phyloP scores from a whole-genome alignment of 1,140 invertebrate species.

The Philaenus spumarius region DNA sequence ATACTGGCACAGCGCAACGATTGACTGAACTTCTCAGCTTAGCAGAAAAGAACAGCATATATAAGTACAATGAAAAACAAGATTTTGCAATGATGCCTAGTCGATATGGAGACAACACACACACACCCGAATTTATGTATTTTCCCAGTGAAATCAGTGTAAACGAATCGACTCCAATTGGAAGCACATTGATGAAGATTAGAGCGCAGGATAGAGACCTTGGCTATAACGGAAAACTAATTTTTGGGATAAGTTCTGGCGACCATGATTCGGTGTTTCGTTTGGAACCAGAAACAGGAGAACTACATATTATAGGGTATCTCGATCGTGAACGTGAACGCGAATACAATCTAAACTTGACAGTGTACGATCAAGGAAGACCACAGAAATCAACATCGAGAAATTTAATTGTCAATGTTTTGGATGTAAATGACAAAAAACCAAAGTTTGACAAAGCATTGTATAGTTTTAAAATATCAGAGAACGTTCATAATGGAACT shows the following conservation, averaged over 20 bases:
- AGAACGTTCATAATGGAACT: constrained; percentile 74
- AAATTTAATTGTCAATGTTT: constrained; percentile 63
- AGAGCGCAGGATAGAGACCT: constrained; percentile 75
- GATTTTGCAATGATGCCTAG: constrained; percentile 70
- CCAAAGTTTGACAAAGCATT: constrained; percentile 75
- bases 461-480: constrained; percentile 74
- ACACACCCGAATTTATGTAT: constrained; percentile 71
- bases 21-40: constrained; percentile 71
- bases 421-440: constrained; percentile 81
- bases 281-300: constrained; percentile 76
- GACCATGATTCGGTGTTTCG: constrained; percentile 82
- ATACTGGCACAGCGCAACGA: constrained; percentile 71
- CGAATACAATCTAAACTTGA: constrained; percentile 80
- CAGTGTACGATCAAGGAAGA: constrained; percentile 77
- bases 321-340: constrained; percentile 79
- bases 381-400: constrained; percentile 68
- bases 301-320: constrained; percentile 73
- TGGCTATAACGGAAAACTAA: constrained; percentile 84
- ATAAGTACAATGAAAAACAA: constrained; percentile 44
- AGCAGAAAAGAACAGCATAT: constrained; percentile 70
- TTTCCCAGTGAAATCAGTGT: constrained; percentile 69
- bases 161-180: constrained; percentile 78
- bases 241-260: constrained; percentile 78
- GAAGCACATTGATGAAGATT: constrained; percentile 61
- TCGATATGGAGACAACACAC: constrained; percentile 74